A percentile compares a stretch with the other conserved stretches of the same genome.
phyloP scores from a whole-genome alignment of 2,113 vertebrate species.

The Corythaeola cristata region DNA sequence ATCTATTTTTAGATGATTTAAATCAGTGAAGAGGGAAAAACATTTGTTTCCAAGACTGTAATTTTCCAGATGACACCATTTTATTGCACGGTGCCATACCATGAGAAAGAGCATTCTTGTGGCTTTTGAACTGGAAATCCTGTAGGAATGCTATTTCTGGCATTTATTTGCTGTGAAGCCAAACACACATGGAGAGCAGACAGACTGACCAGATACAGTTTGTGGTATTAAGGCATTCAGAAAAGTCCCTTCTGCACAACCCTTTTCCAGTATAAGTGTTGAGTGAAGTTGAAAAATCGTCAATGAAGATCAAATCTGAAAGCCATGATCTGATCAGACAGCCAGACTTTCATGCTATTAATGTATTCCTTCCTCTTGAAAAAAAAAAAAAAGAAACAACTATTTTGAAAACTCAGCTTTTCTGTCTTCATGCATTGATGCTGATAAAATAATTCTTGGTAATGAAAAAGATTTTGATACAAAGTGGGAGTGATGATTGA shows the following conservation, averaged over 20 bases:
- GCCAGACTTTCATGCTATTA: conserved; percentile 31
- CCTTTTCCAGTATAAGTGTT: conserved; percentile 41
- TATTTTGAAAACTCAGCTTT: conserved; percentile 34
- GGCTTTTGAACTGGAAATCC: conserved; percentile 77
- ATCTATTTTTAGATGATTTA: conserved; percentile 76
- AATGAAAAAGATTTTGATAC: conserved; percentile 22
- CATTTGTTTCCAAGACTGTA: conserved; percentile 73
- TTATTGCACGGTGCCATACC: conserved; percentile 74
- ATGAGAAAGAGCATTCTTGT: conserved; percentile 78
- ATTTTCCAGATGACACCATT: conserved; percentile 80
- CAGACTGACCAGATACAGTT: conserved; percentile 72
- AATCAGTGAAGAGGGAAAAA: conserved; percentile 67
- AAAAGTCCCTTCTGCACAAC: conserved; percentile 49
- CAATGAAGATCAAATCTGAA: conserved; percentile 59
- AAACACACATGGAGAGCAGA: conserved; percentile 64
- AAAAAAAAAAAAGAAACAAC: neutral
- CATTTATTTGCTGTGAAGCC: conserved; percentile 70
- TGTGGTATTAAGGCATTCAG: conserved; percentile 64
- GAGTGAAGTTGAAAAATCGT: conserved; percentile 59
- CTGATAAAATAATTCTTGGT: neutral
- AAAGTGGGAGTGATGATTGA: neutral
- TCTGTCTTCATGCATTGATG: neutral
- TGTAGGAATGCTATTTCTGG: conserved; percentile 77
- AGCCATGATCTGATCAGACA: conserved; percentile 38
- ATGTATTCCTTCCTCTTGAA: conserved; percentile 26